Conservation (phyloP, 1,140 invertebrate genomes). For the Pogonomyrmex californicus region DNA sequence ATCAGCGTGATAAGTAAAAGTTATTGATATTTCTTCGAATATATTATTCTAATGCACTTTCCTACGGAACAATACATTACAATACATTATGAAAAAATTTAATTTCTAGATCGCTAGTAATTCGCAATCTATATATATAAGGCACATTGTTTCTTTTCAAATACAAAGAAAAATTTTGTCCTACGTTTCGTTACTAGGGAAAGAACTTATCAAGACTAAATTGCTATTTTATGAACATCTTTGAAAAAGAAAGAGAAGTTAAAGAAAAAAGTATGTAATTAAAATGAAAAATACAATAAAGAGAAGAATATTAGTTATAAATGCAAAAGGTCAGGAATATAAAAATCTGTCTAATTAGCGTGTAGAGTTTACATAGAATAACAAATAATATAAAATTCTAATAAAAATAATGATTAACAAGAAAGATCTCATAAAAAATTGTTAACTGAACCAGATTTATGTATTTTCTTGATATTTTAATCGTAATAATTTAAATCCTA, state of each 20-base stretch:
- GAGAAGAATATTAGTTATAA: conserved; percentile 14
- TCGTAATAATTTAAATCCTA: not conserved
- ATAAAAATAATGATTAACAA: conserved; percentile 34
- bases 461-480: conserved; percentile 16
- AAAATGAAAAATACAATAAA: conserved; percentile 8
- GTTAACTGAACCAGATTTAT: conserved; percentile 23
- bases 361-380: conserved; percentile 34
- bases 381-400: conserved; percentile 44
- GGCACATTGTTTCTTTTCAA: conserved; percentile 74
- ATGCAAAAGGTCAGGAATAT: conserved; percentile 32
- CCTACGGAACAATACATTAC: not conserved
- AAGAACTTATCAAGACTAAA: not conserved
- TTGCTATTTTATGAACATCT: conserved; percentile 12
- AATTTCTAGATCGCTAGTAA: conserved; percentile 16
- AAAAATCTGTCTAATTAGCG: conserved; percentile 12
- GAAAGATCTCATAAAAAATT: not conserved
- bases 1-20: conserved; percentile 2
- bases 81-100: conserved; percentile 33
- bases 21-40: not conserved
- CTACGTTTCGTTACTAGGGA: conserved; percentile 4
- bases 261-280: not conserved
- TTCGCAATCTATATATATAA: conserved; percentile 73
- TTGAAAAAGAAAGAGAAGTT: conserved; percentile 3
- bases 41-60: not conserved
- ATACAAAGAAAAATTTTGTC: conserved; percentile 60